These are phyloP conservation scores for Nephila pilipes DNA, from an alignment of 1,140 invertebrate species.

Conservation along the genomic window DNA sequence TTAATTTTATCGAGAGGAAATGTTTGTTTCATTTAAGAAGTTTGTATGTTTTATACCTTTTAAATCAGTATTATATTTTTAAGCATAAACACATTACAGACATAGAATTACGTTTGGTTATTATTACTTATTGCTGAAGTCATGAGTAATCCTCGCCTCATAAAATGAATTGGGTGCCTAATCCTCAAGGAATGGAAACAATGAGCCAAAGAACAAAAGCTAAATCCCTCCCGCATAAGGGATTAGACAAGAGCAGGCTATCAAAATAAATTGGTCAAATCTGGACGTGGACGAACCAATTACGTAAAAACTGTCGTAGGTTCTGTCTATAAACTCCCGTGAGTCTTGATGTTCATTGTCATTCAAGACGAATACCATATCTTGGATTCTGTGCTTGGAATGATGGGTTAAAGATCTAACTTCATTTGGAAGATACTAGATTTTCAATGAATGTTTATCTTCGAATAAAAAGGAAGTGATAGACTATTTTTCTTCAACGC, in stretches of 20 bases:
- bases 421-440: background rate
- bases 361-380: constrained; percentile 49
- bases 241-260: constrained; percentile 59
- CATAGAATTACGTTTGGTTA: background rate
- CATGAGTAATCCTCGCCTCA: background rate
- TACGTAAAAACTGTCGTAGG: constrained; percentile 56
- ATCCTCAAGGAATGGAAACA: background rate
- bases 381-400: constrained; percentile 14
- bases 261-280: constrained; percentile 70
- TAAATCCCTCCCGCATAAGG: background rate
- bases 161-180: constrained; percentile 3
- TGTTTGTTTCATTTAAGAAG: background rate
- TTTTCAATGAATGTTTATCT: no score
- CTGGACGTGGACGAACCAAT: constrained; percentile 53
- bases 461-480: background rate
- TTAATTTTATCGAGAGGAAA: no score
- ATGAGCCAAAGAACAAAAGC: background rate
- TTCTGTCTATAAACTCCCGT: constrained; percentile 43
- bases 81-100: background rate
- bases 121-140: background rate
- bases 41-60: background rate
- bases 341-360: constrained; percentile 21
- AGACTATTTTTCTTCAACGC: background rate
- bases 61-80: no score
- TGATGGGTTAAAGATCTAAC: background rate